Conservation (phyloP, 2,113 vertebrate species). For the Trichechus manatus region DNA sequence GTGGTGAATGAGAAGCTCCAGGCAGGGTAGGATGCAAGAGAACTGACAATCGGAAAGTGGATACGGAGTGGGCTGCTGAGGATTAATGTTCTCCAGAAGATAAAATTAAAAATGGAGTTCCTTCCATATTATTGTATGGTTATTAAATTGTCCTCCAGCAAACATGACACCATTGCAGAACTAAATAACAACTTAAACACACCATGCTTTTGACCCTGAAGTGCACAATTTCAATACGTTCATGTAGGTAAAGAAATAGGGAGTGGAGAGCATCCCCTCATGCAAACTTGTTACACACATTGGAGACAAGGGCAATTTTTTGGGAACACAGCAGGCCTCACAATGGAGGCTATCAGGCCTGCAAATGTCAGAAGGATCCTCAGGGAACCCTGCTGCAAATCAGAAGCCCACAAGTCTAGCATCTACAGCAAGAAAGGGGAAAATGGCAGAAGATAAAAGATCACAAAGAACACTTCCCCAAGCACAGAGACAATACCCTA, state of each 20-base stretch:
- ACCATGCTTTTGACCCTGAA: not conserved
- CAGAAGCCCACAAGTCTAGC: not conserved
- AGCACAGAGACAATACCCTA: not conserved
- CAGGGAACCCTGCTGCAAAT: not conserved
- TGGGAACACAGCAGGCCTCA: not conserved
- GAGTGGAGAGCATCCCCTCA: not conserved
- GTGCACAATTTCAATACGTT: not conserved
- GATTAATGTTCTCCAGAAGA: not conserved
- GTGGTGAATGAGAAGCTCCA: not conserved
- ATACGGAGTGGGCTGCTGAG: not conserved
- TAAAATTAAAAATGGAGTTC: not conserved
- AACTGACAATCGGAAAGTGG: not conserved
- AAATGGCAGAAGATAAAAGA: not conserved
- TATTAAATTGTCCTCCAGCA: conserved; percentile 35
- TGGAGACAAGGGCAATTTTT: not conserved
- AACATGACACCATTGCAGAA: not conserved
- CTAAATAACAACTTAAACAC: not conserved
- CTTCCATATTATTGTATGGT: not conserved
- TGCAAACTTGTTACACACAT: not conserved
- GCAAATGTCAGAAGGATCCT: not conserved
- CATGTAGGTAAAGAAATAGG: not conserved
- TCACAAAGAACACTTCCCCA: not conserved
- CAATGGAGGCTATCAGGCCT: not conserved
- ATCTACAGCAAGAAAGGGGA: not conserved
- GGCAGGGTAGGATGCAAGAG: not conserved